Evolutionary conservation across 2,113 vertebrate species (phyloP).

Genomic region (Gymnocephalus cernua): DNA sequence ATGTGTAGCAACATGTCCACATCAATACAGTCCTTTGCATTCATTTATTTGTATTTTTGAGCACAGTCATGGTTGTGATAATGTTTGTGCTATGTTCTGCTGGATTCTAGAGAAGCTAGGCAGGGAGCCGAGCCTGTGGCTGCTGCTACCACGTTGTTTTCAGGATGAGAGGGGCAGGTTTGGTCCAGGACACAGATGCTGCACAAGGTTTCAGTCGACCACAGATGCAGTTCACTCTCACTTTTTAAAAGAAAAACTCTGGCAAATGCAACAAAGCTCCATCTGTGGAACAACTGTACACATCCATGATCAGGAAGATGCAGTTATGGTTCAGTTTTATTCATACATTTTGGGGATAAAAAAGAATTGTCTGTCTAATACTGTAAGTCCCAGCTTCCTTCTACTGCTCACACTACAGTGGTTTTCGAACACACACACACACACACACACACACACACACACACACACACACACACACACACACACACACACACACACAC

Average conservation of each 20-base stretch:
- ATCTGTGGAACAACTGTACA: not conserved
- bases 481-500: not conserved
- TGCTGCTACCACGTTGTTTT: not conserved
- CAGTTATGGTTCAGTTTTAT: not conserved
- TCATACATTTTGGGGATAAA: not conserved
- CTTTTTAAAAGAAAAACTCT: not conserved
- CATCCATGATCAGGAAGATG: not conserved
- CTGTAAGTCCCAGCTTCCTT: not conserved
- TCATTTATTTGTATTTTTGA: not conserved
- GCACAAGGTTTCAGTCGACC: not conserved
- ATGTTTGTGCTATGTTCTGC: not conserved
- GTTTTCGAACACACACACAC: not conserved
- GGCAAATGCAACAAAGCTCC: constrained; percentile 8
- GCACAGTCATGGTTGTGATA: no score
- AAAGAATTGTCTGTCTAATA: not conserved
- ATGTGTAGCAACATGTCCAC: not conserved
- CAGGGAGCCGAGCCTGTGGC: not conserved
- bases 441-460: constrained; percentile 1
- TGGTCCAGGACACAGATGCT: not conserved
- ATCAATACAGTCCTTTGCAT: not conserved
- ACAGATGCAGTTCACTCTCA: not conserved
- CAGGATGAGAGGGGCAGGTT: not conserved
- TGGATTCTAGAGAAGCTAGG: not conserved
- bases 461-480: constrained; percentile 4
- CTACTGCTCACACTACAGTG: not conserved